Percentiles rank a stretch among this genome's conserved stretches.
Evolutionary conservation across 2,113 vertebrate species (phyloP).

Genomic region (Dinomys branickii): DNA sequence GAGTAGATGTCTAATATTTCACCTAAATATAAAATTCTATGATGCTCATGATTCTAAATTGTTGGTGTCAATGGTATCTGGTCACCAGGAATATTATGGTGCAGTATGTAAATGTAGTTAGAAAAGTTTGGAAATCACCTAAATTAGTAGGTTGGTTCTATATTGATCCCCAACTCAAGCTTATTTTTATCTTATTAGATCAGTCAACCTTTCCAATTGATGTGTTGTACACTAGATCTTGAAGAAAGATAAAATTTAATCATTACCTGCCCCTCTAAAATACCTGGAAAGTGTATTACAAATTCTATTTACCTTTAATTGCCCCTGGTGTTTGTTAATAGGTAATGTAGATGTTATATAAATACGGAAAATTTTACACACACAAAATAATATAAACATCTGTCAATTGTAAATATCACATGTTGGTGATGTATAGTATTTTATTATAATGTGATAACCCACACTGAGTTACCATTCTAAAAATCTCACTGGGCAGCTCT

Average conservation of each 20-base stretch:
- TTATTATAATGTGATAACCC: neutral
- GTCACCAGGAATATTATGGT: neutral
- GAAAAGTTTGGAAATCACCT: neutral
- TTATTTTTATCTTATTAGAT: neutral
- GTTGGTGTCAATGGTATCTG: neutral
- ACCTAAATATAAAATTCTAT: neutral
- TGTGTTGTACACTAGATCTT: neutral
- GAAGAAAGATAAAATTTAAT: neutral
- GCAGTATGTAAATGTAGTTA: neutral
- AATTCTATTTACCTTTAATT: neutral
- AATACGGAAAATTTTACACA: neutral
- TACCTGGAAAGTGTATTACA: neutral
- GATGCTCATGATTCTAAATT: neutral
- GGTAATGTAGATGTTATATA: neutral
- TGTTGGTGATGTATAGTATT: neutral
- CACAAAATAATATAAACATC: neutral
- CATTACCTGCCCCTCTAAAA: neutral
- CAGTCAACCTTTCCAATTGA: neutral
- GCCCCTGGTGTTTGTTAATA: neutral
- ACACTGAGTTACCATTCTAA: neutral
- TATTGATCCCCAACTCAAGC: neutral
- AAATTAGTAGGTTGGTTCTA: neutral
- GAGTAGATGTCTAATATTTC: neutral
- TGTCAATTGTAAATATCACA: neutral
- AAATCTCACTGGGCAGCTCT: neutral